Percentiles rank a stretch among this genome's conserved stretches.
These are phyloP conservation scores for Mylabris phalerata DNA, from an alignment of 1,140 invertebrate species.

Conservation along the genomic window DNA sequence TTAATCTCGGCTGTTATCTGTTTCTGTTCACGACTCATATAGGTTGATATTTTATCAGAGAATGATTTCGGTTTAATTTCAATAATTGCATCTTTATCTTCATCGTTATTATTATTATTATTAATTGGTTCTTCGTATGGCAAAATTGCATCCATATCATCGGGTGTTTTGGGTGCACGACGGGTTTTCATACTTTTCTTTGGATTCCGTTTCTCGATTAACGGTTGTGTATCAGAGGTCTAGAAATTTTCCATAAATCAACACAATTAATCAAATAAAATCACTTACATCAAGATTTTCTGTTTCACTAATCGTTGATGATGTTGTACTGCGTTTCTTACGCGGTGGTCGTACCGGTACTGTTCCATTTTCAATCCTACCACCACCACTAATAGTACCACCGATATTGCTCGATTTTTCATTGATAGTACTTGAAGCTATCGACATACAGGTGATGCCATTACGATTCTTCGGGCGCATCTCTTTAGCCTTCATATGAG, in stretches of 20 bases:
- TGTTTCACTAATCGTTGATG: conserved; percentile 52
- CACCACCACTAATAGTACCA: background rate
- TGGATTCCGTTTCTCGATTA: conserved; percentile 18
- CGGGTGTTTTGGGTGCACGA: conserved; percentile 42
- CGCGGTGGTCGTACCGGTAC: conserved; percentile 50
- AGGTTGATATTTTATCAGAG: conserved; percentile 38
- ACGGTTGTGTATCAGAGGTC: conserved; percentile 32
- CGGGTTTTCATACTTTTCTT: conserved; percentile 37
- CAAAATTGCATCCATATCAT: conserved; percentile 40
- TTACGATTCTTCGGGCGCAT: conserved; percentile 55
- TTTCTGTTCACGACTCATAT: conserved; percentile 46
- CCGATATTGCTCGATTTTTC: conserved; percentile 39
- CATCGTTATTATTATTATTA: conserved; percentile 44
- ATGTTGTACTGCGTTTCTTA: conserved; percentile 52
- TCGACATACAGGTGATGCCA: conserved; percentile 46
- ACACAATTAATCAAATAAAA: background rate
- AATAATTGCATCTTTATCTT: conserved; percentile 37
- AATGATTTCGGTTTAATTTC: conserved; percentile 42
- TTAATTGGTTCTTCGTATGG: conserved; percentile 47
- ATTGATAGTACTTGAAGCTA: conserved; percentile 31
- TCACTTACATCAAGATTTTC: conserved; percentile 43
- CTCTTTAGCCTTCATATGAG: conserved; percentile 62
- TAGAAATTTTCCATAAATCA: background rate
- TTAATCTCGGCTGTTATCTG: conserved; percentile 40
- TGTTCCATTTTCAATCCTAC: conserved; percentile 23